Base-by-base conservation (phyloP, 2,113 vertebrate species). In the Calyptommatus sinebrachiatus region DNA sequence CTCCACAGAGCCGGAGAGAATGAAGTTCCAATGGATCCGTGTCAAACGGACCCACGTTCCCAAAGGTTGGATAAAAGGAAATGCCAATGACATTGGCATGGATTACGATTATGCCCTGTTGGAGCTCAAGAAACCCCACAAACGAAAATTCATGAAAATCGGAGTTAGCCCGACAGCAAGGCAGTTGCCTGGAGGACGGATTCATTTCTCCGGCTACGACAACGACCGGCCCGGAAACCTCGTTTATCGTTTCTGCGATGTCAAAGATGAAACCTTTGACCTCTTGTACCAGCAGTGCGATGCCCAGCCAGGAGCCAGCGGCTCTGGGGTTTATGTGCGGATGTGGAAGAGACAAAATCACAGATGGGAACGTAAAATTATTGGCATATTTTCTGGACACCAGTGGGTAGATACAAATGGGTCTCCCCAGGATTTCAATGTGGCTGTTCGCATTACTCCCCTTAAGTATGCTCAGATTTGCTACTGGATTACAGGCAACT, bases 391-490 rank as follows among this genome's bases (percentile, higher is more conserved):
- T 92, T 99, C 98, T 0, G 98, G 98, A 28, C 98, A 99, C 88
- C 98, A 99, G 92, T 98, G 97, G 98, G 98, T 99, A 73, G 98
- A 99, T 86, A 93, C 94, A 88, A 96, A 97, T 20, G 97, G 97
- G 3, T 90, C 95, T 7, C 94, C 97, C 0, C 96, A 97, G 90
- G 98, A 99, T 88, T 99, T 97, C 89, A 99, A 99, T 0, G 98
- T 99, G 14, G 98, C 98, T 0, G 98, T 99, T 84, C 96, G 98
- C 77, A 96, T 99, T 91, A 99, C 98, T 0, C 97, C 98, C 21
- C 97, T 99, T 18, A 99, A 99, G 90, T 99, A 98, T 0, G 98
- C 98, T 82, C 98, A 99, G 94, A 99, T 99, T 89, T 99, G 98
- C 93, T 99, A 97, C 83, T 99, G 98, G 98, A 99, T 99, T 90